A percentile compares a stretch with the other conserved stretches of the same genome.
phyloP scores from a whole-genome alignment of 2,888 invertebrate species.

The Agrochola lychnidis region DNA sequence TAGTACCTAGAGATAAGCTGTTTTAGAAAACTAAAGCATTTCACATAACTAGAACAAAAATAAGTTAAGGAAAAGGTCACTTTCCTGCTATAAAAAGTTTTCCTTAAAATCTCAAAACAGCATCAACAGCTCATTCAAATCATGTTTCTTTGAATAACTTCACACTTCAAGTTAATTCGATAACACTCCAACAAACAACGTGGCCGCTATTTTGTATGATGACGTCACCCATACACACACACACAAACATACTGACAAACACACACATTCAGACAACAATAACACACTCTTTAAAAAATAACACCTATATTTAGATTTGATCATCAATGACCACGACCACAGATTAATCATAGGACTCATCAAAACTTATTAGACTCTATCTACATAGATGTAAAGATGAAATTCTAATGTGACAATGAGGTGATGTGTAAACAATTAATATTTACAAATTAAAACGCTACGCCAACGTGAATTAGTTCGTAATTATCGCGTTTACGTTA shows the following conservation, averaged over 20 bases:
- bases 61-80: background rate
- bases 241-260: background rate
- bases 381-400: accelerated
- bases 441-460: conserved; percentile 58
- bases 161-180: conserved; percentile 13
- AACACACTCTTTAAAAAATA: conserved; percentile 17
- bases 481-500: conserved; percentile 56
- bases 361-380: background rate
- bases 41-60: background rate
- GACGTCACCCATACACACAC: conserved; percentile 20
- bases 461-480: conserved; percentile 49
- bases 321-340: conserved; percentile 42
- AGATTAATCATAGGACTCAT: conserved; percentile 16
- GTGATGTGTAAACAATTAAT: conserved; percentile 29
- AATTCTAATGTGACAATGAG: conserved; percentile 2
- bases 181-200: conserved; percentile 14
- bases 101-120: background rate
- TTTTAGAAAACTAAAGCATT: background rate
- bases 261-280: background rate
- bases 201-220: conserved; percentile 15
- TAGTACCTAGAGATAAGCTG: no score
- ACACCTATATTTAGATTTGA: conserved; percentile 29
- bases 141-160: conserved; percentile 31
- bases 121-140: background rate
- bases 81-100: background rate